Base-by-base conservation (phyloP, 2,113 vertebrate species). In the Pseudolaguvia tuberculata region DNA sequence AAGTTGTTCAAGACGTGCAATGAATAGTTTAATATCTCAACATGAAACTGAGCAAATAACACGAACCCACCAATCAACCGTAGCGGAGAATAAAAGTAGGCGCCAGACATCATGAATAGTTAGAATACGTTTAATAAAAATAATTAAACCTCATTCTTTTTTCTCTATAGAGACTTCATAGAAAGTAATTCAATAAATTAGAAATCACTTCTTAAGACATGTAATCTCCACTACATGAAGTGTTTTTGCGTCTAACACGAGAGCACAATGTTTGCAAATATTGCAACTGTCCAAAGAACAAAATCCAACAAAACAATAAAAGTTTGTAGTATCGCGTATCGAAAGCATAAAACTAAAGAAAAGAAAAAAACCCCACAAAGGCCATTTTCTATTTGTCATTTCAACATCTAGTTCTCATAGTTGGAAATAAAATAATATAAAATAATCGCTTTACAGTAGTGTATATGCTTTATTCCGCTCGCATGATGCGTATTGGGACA, bases 71-170 rank as follows among this genome's bases (percentile, higher is more conserved):
- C 52, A 9, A 8, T 42, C 21, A 18, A 70, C 35, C 42, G 48
- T 11, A 48, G 35, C 18, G 18, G 25, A 53, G 39, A 53, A 52
- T 53, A 53, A 72, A 48, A 62, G 72, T 52, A 51, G 47, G 12
- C 13, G 48, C 50, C 23, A 62, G 52, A 76, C 74, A 27, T 76
- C 42, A 52, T 92, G 88, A 92, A 94, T 96, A 98, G 94, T 98
- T 95, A 98, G 97, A 98, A 97, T 97, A 98, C 96, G 95, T 99
- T 99, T 99, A 99, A 99, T 99, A 98, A 99, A 99, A 99, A 99
- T 99, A 99, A 98, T 98, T 99, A 98, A 99, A 98, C 95, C 96
- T 99, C 95, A 94, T 95, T 42, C 39, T 66, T 50, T 67, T 97
- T 99, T 93, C 95, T 98, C 95, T 97, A 97, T 98, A 97, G 94